These are phyloP conservation scores for Meandrina meandrites DNA, from an alignment of 92 coral and sea anemone species.

Conservation along the genomic window DNA sequence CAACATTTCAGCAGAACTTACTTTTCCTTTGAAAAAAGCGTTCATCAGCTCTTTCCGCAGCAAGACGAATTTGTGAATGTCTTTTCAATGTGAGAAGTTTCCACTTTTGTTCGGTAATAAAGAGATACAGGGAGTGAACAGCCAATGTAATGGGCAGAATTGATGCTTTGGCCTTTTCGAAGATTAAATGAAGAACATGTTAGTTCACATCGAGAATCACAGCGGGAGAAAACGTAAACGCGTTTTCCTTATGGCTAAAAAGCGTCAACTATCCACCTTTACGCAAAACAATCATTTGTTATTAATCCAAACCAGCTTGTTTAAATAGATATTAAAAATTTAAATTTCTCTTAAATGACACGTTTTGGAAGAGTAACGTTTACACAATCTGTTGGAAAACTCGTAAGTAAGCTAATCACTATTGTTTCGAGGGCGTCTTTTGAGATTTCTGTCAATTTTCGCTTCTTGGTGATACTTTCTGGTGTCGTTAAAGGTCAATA, in stretches of 20 bases:
- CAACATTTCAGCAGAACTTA: background rate
- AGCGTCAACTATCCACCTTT: background rate
- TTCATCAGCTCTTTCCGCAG: background rate
- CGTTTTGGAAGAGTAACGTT: slow-evolving; percentile 17
- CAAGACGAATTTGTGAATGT: background rate
- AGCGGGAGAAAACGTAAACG: background rate
- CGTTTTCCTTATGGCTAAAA: background rate
- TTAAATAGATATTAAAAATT: slow-evolving; percentile 6
- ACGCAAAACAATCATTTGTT: slow-evolving; percentile 8
- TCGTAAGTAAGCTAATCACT: background rate
- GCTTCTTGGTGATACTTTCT: background rate
- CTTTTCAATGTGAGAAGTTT: background rate
- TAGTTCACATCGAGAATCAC: background rate
- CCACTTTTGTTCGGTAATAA: background rate
- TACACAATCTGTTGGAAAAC: background rate
- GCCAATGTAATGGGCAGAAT: too few relatives aligned
- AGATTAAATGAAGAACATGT: background rate
- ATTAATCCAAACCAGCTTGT: slow-evolving; percentile 6
- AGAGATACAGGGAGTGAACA: background rate
- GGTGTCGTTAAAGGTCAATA: slow-evolving; percentile 9
- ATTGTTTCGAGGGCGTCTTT: slow-evolving; percentile 2
- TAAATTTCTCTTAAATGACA: slow-evolving; percentile 1
- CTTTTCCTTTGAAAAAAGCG: background rate
- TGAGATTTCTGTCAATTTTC: slow-evolving; percentile 20
- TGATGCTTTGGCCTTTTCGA: background rate